Conservation (phyloP, 2,888 invertebrate species). For the Glaucopsyche alexis region DNA sequence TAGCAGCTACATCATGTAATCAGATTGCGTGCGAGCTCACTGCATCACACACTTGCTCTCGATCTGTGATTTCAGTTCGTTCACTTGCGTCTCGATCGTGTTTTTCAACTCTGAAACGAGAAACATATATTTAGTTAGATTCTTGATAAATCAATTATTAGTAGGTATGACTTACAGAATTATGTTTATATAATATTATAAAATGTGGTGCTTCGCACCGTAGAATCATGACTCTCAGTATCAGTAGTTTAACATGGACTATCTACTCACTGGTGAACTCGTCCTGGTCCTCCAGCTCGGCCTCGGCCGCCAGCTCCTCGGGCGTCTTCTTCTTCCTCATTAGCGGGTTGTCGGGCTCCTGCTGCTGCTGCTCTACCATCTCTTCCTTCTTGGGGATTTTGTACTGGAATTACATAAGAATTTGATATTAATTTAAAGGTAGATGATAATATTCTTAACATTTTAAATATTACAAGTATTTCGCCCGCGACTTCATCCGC, state of each 20-base stretch:
- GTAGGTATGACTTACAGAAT: neutral
- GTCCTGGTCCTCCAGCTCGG: constrained; percentile 96
- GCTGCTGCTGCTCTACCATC: constrained; percentile 89
- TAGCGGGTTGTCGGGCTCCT: constrained; percentile 94
- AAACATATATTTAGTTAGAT: constrained; percentile 13
- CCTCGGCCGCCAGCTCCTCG: constrained; percentile 97
- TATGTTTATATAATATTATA: neutral
- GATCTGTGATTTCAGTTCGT: constrained; percentile 96
- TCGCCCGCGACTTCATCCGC: no score
- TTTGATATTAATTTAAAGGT: neutral
- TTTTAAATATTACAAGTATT: no score
- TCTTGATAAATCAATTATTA: neutral
- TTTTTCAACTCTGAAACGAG: constrained; percentile 94
- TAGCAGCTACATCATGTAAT: constrained; percentile 78
- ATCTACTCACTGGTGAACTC: constrained; percentile 92
- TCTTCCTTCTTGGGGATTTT: constrained; percentile 99
- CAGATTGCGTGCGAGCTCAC: constrained; percentile 79
- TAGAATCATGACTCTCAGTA: neutral
- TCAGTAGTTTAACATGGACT: neutral
- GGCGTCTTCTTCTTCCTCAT: constrained; percentile 99
- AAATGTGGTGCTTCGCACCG: no score
- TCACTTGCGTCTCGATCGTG: constrained; percentile 98
- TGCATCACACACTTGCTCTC: constrained; percentile 98
- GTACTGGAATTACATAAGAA: constrained; percentile 85
- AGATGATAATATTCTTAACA: neutral